Conservation (phyloP, 2,797 vertebrate genomes). For the Enteromius afrohamiltoni region DNA sequence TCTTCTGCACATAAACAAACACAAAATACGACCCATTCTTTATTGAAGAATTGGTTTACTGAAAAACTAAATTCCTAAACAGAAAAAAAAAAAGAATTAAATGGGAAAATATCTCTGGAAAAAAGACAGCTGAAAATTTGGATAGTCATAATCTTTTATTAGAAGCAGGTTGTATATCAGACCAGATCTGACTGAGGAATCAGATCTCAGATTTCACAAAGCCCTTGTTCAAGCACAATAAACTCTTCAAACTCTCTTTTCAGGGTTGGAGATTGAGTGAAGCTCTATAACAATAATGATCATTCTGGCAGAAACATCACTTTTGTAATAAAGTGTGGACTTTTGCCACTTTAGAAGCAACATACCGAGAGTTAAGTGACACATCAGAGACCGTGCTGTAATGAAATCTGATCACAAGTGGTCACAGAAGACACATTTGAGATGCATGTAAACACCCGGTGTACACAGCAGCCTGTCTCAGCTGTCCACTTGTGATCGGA, state of each 20-base stretch:
- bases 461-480: conserved; percentile 10
- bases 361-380: background rate
- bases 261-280: background rate
- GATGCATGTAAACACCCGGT: background rate
- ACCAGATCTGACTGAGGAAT: background rate
- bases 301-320: background rate
- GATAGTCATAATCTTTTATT: background rate
- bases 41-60: background rate
- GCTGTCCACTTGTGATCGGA: conserved; percentile 19
- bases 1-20: background rate
- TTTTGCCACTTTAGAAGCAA: background rate
- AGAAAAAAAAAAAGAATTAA: background rate
- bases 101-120: background rate
- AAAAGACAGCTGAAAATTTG: background rate
- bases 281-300: background rate
- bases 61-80: background rate
- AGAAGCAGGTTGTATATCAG: conserved; percentile 1
- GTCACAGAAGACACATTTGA: conserved; percentile 23
- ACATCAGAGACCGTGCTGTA: background rate
- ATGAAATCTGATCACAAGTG: conserved; percentile 17
- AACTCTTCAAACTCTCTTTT: background rate
- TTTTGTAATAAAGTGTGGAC: background rate
- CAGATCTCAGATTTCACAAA: background rate
- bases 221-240: background rate
- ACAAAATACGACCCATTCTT: background rate